Conservation (phyloP, 2,797 vertebrate species). For the Decapterus maruadsi region DNA sequence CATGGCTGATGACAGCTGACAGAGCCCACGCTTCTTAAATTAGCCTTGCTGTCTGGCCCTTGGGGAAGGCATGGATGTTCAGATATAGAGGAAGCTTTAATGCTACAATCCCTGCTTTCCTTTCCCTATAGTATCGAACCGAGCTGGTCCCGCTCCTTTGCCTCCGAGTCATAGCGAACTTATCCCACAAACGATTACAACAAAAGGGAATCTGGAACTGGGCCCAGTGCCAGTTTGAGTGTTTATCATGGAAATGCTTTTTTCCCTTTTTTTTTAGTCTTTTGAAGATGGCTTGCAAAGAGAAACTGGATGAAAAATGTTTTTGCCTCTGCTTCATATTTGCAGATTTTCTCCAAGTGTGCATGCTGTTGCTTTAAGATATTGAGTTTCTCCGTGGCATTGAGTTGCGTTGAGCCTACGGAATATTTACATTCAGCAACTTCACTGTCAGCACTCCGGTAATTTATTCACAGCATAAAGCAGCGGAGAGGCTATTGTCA, state of each 20-base stretch:
- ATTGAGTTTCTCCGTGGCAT: slow-evolving; percentile 24
- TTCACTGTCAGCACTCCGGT: slow-evolving; percentile 16
- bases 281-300: slow-evolving; percentile 44
- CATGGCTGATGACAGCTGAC: slow-evolving; percentile 76
- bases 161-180: slow-evolving; percentile 47
- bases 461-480: slow-evolving; percentile 35
- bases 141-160: slow-evolving; percentile 17
- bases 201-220: slow-evolving; percentile 33
- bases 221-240: slow-evolving; percentile 42
- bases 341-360: slow-evolving; percentile 10
- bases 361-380: slow-evolving; percentile 35
- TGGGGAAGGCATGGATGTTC: slow-evolving; percentile 64
- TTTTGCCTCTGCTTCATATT: slow-evolving; percentile 26
- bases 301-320: slow-evolving; percentile 3
- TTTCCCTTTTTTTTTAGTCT: slow-evolving; percentile 48
- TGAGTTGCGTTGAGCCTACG: slow-evolving; percentile 22
- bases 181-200: slow-evolving; percentile 24
- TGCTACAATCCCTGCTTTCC: slow-evolving; percentile 37
- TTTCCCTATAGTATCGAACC: slow-evolving; percentile 22
- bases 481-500: slow-evolving; percentile 21
- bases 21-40: slow-evolving; percentile 81
- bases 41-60: slow-evolving; percentile 72
- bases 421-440: slow-evolving; percentile 46
- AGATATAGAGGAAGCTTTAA: slow-evolving; percentile 64
- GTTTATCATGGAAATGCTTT: slow-evolving; percentile 52